Evolutionary conservation across 2,888 invertebrate genomes (phyloP), one percentile per base, ranked within the genome.

Genomic region (Spodoptera littoralis): DNA sequence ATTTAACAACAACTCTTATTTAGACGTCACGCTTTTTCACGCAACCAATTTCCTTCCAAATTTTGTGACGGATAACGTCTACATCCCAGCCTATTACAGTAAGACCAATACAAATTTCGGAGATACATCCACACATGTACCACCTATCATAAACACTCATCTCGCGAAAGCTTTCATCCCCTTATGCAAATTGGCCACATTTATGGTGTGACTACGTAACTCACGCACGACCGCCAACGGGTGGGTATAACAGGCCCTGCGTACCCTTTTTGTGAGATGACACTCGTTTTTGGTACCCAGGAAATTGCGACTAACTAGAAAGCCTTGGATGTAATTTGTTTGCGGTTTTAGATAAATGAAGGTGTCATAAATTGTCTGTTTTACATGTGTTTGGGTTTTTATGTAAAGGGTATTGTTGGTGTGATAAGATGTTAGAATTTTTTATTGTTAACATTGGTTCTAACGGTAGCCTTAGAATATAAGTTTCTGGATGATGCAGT

Each of bases 131-230:
- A 56, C 64, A 52, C 65, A 63, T 63, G 59, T 79, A 68, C 79
- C 77, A 82, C 71, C 83, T 79, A 86, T 88, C 87, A 88, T 90
- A 91, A 90, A 90, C 91, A 90, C 89, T 92, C 90, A 90, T 92
- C 86, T 85, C 82, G 81, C 82, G 77, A 90, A 90, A 88, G 90
- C 89, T 87, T 88, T 86, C 86, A 85, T 87, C 89, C 90, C 90
- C 88, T 87, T 88, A 93, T 92, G 92, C 87, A 93, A 93, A 93
- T 92, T 90, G 88, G 84, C 82, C 75, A 76, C 88, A 84, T 89
- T 90, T 90, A 89, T 85, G 84, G 83, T 82, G 81, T 78, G 76
- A 80, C 80, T 76, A 75, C 78, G 83, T 86, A 76, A 76, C 73
- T 77, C 56, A 88, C 82, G 86, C 88, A 87, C 82, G 85, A 78